Base-by-base conservation (phyloP, 1,140 invertebrate species). In the Lithobius niger region DNA sequence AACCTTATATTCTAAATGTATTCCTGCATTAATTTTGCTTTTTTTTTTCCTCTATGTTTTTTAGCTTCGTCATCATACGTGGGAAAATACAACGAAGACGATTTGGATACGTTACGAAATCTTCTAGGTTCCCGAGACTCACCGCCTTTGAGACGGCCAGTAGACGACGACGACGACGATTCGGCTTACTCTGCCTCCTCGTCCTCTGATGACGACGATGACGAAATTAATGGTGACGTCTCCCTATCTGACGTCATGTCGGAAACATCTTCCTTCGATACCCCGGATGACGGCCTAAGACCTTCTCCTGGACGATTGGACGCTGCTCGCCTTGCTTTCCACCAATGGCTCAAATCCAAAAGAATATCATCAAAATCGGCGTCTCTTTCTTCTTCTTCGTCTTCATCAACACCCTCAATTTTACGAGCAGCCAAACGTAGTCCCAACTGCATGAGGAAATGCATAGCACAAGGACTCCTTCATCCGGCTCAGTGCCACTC, bases 401-500 rank as follows among this genome's bases (percentile, higher is more conserved):
- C n/a, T n/a, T n/a, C n/a, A n/a, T n/a, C 31, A 36, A 36, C 6
- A 36, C 31, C 6, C 6, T 36, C n/a, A 36, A 6, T 36, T 10
- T n/a, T 10, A 36, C 31, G 6, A 10, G n/a, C 18, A 10, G 6
- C 19, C 10, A 66, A 66, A 31, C 52, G 62, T 25, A 62, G 64
- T 31, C 61, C 61, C 10, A 59, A 61, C 31, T 66, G 65, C 53
- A 65, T 66, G 61, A 54, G 60, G 52, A 62, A 63, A 57, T 66
- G 65, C 59, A 63, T 66, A 18, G 54, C 57, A 2, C 65, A 66
- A 57, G 64, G 64, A 42, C 22, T 60, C 3, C 57, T 66, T 22
- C 65, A 66, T 61, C 65, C 65, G 15, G 62, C 64, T 25, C 65
- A 65, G 55, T 66, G 65, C 57, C 65, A 66, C 56, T 66, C 65